Conservation (phyloP, 2,113 vertebrate species). For the Mionectes macconnelli region DNA sequence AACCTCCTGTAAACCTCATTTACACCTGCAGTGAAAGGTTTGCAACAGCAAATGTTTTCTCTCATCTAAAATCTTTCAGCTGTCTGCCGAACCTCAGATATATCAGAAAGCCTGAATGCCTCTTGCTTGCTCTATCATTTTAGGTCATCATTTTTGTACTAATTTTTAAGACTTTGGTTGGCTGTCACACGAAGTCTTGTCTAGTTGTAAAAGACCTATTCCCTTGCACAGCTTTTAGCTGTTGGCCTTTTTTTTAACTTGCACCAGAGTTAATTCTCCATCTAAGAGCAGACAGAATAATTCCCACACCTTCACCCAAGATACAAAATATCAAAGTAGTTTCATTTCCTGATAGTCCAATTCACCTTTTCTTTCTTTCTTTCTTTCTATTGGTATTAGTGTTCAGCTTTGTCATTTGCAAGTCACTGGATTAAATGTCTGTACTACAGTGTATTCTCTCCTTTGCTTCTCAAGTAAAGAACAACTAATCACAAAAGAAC, state of each 20-base stretch:
- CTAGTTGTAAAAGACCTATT: background rate
- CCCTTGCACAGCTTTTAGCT: background rate
- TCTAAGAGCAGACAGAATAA: background rate
- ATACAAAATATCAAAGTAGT: background rate
- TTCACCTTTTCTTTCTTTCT: background rate
- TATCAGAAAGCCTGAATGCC: background rate
- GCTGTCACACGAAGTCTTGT: background rate
- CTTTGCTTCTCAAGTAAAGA: background rate
- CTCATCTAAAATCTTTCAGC: background rate
- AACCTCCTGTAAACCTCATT: background rate
- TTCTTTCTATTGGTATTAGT: background rate
- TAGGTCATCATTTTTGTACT: background rate
- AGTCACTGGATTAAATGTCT: background rate
- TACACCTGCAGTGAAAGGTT: background rate
- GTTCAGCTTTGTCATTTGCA: background rate
- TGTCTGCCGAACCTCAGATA: background rate
- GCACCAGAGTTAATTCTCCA: background rate
- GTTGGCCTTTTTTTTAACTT: background rate
- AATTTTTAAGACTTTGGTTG: background rate
- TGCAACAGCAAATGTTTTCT: background rate
- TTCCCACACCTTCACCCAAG: background rate
- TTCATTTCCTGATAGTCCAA: background rate
- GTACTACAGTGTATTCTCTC: background rate
- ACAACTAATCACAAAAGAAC: background rate
- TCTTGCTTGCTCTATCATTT: background rate